Evolutionary conservation across 1,140 invertebrate species (phyloP), one percentile per base, ranked within the genome.

Genomic region (Zeugodacus cucurbitae): DNA sequence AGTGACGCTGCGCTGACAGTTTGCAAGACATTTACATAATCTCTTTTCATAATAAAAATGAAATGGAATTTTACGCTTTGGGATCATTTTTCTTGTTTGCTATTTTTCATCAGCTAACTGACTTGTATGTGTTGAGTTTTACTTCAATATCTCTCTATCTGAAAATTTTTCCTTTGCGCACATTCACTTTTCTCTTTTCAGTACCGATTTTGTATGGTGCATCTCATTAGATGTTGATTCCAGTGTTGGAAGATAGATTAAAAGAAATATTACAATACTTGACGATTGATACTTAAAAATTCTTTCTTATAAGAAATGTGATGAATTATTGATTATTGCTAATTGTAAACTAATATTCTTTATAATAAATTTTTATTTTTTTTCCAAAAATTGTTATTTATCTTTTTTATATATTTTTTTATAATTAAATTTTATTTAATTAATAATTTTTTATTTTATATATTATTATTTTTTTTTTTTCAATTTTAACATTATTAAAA

Each of bases 1-100:
- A 29, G 44, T 82, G 41, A 82, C 74, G 74, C 74, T 82, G 41
- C 41, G 41, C 41, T 82, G 74, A 48, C 74, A 82, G 74, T 82
- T 82, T 82, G 74, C 74, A 82, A 44, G 74, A 82, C n/a, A 82
- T 82, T 82, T 82, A 82, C 74, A 82, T 82, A 82, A 82, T 82
- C 74, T n/a, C 74, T 82, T 82, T 48, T 44, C 74, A 82, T 82
- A 82, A 82, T 82, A 82, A 82, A 82, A 82, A 54, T 82, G 74
- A 48, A 82, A 82, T 82, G 74, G 74, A 44, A 82, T 82, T 82
- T 82, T 82, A 82, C 74, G 41, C 22, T 26, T 10, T n/a, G 41
- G 20, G n/a, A n/a, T n/a, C n/a, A 82, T 48, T 82, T 26, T 74
- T 29, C 29, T 26, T 29, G 1, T 64, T 29, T 14, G 14, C 11